Evolutionary conservation across 2,797 vertebrate genomes (phyloP), one percentile per base, ranked within the genome.

Genomic region (Loriculus beryllinus): DNA sequence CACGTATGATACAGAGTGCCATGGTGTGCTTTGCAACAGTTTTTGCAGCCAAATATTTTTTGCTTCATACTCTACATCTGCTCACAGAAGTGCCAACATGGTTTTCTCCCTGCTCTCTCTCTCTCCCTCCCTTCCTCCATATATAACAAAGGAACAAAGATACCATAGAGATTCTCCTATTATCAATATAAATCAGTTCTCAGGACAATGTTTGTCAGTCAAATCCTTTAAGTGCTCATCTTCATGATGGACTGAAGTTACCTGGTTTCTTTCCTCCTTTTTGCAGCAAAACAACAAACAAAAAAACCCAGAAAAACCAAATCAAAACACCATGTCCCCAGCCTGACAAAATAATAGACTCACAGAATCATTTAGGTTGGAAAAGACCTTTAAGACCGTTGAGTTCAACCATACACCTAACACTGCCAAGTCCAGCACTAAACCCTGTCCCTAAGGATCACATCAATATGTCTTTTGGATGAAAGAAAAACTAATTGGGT

Each of bases 11-110:
- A 49, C 19, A 68, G 88, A 95, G 72, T 89, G 91, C 90, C 87
- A 95, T 81, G 78, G 83, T 80, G 82, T 23, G 49, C 93, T 97
- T 96, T 93, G 81, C 69, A 96, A 96, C 82, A 76, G 65, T 86
- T 95, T 95, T 96, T 89, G 64, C 90, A 97, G 95, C 93, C 85
- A 91, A 96, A 48, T 96, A 96, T 97, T 97, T 97, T 96, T 83
- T 88, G 88, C 67, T 92, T 96, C 94, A 75, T 96, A 71, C 65
- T 96, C 94, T 92, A 79, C 47, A 35, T 96, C 89, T 97, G 93
- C 91, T 96, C 22, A 31, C 77, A 93, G 85, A 96, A 95, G 88
- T 93, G 93, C 94, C 94, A 97, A 94, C 85, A 91, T 68, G 75
- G 78, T 56, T 95, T 92, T 96, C 71, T 93, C 95, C 81, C 93